phyloP scores from a whole-genome alignment of 2,113 vertebrate genomes.

The Ceyx margarethae region DNA sequence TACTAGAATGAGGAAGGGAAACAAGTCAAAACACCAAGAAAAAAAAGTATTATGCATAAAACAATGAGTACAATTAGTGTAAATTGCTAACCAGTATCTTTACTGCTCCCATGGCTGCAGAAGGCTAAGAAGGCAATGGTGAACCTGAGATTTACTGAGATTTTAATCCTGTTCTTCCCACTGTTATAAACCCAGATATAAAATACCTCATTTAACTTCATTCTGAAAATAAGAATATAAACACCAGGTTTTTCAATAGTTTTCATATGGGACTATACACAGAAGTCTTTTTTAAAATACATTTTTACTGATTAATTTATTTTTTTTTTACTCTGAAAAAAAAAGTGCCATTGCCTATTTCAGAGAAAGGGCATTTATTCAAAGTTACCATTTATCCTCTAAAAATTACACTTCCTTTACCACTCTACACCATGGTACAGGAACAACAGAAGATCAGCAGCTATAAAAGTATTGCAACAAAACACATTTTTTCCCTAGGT shows the following conservation, averaged over 20 bases:
- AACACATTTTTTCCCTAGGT: slow-evolving; percentile 13
- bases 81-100: not conserved
- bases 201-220: not conserved
- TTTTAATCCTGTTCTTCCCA: not conserved
- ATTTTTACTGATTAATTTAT: not conserved
- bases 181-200: not conserved
- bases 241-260: not conserved
- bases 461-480: not conserved
- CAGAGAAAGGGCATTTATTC: not conserved
- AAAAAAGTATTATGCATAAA: not conserved
- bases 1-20: no score
- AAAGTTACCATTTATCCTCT: not conserved
- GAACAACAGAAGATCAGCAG: not conserved
- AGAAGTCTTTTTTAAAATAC: not conserved
- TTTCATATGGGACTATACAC: not conserved
- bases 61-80: not conserved
- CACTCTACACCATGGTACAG: not conserved
- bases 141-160: not conserved
- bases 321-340: not conserved
- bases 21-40: no score
- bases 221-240: not conserved
- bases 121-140: not conserved
- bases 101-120: rapidly evolving
- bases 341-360: not conserved
- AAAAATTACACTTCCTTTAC: not conserved